Evolutionary conservation across 2,888 invertebrate species (phyloP), one percentile per base, ranked within the genome.

Genomic region (Pollenia griseotomentosa): DNA sequence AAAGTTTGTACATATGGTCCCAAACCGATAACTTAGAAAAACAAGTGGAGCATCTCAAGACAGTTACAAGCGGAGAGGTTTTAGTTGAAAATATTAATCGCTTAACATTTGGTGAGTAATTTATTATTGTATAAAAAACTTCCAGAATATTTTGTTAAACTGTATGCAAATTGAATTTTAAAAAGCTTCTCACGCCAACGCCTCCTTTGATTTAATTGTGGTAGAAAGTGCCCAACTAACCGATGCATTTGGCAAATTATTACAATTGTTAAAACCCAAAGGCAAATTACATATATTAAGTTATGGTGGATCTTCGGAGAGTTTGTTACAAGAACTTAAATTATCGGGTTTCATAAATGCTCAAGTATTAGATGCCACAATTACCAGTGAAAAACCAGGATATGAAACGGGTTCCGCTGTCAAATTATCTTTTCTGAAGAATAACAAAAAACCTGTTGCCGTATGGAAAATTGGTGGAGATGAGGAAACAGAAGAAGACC

Each of bases 381-480:
- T 94, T 89, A 92, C 94, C 55, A 94, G 95, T 85, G 94, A 95
- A 80, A 97, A 96, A 92, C 96, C 97, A 5, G 95, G 95, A 89
- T 97, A 96, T 94, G 96, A 96, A 94, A 95, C 95, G 40, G 96
- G 96, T n/a, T 96, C 96, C 0, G 94, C 95, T 12, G 93, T 95
- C 0, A 94, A 95, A 85, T 91, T 96, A 19, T 94, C 92, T 0
- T 92, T 92, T 88, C 91, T 90, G 6, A 92, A 93, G 57, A 89
- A 93, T 46, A 77, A 42, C 0, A 33, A 33, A 42, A 78, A 82
- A 3, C 48, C 89, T 11, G 59, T 59, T 5, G 88, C 89, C 4
- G 89, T 91, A 44, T 98, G 98, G 98, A 97, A 97, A 92, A 92
- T 98, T 65, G 96, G 96, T 86, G 95, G 95, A 75, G 90, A 90